Base-by-base conservation (phyloP, 1,140 invertebrate species). In the Drosophila nannoptera region DNA sequence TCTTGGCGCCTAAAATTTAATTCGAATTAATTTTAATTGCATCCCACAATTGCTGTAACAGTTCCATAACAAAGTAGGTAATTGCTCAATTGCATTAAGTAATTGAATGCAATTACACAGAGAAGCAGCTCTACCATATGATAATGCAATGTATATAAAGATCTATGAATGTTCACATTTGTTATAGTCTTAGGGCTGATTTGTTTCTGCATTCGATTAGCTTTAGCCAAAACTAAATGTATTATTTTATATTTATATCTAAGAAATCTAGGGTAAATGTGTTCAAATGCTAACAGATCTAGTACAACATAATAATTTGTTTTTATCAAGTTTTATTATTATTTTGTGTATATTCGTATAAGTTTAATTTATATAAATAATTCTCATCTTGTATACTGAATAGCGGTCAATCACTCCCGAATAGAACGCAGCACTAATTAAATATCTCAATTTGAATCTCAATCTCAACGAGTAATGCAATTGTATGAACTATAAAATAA, bases 401-500 rank as follows among this genome's bases (percentile, higher is more conserved):
- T 22, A 43, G 8, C 31, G 40, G 38, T 12, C n/a, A 52, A 66
- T 53, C 40, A 65, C 54, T 68, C 67, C 22, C 22, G 22, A 22
- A 16, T 71, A 46, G 35, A 35, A 50, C 42, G 40, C 36, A 63
- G 69, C 80, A 82, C 78, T 75, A 67, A 78, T 78, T 69, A 84
- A 84, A 22, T 22, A 3, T 22, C 22, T 22, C 22, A 22, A 22
- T 22, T 22, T 22, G 22, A 22, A 64, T 80, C 70, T 77, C 81
- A 86, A 55, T 58, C 22, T 22, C 72, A 75, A 80, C 75, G 77
- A 76, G 62, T 38, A 49, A 70, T 46, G 63, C 58, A 78, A 86
- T 74, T 71, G 50, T 80, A 84, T 80, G 73, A 83, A 83, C 84
- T 83, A 78, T 75, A 62, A 54, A 43, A 48, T 61, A 76, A 45